Evolutionary conservation across 2,113 vertebrate genomes (phyloP).

Genomic region (Phoenicopterus ruber): DNA sequence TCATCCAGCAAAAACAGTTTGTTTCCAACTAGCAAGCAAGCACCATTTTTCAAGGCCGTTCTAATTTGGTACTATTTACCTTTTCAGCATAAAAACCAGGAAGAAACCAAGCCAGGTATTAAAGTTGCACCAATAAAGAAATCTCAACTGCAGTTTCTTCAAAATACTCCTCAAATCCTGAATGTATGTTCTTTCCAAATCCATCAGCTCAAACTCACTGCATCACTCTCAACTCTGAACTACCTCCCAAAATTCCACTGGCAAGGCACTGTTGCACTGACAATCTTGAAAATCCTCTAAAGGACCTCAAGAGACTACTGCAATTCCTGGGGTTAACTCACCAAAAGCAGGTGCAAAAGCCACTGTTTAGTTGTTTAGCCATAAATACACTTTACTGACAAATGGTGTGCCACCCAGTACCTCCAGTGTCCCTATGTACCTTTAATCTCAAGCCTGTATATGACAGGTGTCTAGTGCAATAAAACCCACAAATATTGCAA

Average conservation of each 20-base stretch:
- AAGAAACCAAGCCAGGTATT: not conserved
- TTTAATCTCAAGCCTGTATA: not conserved
- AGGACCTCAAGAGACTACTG: not conserved
- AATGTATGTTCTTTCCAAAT: not conserved
- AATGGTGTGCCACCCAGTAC: not conserved
- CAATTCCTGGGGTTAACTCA: not conserved
- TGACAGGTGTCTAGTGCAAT: not conserved
- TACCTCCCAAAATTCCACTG: not conserved
- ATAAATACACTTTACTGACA: not conserved
- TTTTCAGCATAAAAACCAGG: not conserved
- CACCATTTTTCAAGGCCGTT: not conserved
- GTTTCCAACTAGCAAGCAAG: not conserved
- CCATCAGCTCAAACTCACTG: not conserved
- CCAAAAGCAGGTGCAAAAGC: not conserved
- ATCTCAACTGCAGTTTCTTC: not conserved
- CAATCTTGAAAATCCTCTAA: not conserved
- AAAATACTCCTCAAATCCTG: not conserved
- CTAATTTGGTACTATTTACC: not conserved
- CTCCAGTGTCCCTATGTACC: not conserved
- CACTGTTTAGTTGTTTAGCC: not conserved
- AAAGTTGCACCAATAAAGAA: not conserved
- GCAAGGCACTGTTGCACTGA: not conserved
- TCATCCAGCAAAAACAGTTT: not conserved
- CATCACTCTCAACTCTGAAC: not conserved
- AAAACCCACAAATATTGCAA: not conserved